A percentile compares a stretch with the other conserved stretches of the same genome.
These are phyloP conservation scores for Geothlypis trichas DNA, from an alignment of 2,113 vertebrate genomes.

Conservation along the genomic window DNA sequence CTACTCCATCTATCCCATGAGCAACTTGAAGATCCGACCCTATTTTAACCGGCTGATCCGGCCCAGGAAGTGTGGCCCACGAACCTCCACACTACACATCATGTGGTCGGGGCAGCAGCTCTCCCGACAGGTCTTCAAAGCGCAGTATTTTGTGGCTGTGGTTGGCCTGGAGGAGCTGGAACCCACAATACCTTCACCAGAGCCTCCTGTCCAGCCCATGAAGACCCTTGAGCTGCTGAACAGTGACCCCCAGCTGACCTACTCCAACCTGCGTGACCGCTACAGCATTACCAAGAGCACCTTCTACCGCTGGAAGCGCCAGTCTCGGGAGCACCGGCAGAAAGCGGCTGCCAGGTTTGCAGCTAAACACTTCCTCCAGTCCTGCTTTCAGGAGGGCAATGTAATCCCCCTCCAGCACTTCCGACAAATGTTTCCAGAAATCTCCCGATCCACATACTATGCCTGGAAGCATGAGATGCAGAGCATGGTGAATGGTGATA, in stretches of 20 bases:
- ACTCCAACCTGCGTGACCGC: constrained; percentile 83
- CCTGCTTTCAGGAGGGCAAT: constrained; percentile 85
- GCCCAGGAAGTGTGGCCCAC: constrained; percentile 76
- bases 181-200: constrained; percentile 26
- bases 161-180: constrained; percentile 80
- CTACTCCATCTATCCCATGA: constrained; percentile 96
- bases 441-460: constrained; percentile 94
- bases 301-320: constrained; percentile 93
- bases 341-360: constrained; percentile 88
- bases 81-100: constrained; percentile 83
- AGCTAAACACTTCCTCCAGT: constrained; percentile 92
- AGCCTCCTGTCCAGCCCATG: constrained; percentile 56
- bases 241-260: constrained; percentile 80
- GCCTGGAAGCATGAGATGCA: constrained; percentile 95
- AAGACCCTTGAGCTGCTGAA: constrained; percentile 79
- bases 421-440: constrained; percentile 89
- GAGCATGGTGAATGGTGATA: constrained; percentile 65
- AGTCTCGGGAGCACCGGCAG: constrained; percentile 88
- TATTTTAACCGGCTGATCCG: constrained; percentile 93
- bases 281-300: constrained; percentile 92
- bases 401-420: constrained; percentile 89
- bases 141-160: constrained; percentile 87
- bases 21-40: constrained; percentile 92
- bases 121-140: constrained; percentile 82
- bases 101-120: constrained; percentile 93